A percentile compares a stretch with the other conserved stretches of the same genome.
Evolutionary conservation across 2,113 vertebrate genomes (phyloP).

Genomic region (Dermatemys mawii): DNA sequence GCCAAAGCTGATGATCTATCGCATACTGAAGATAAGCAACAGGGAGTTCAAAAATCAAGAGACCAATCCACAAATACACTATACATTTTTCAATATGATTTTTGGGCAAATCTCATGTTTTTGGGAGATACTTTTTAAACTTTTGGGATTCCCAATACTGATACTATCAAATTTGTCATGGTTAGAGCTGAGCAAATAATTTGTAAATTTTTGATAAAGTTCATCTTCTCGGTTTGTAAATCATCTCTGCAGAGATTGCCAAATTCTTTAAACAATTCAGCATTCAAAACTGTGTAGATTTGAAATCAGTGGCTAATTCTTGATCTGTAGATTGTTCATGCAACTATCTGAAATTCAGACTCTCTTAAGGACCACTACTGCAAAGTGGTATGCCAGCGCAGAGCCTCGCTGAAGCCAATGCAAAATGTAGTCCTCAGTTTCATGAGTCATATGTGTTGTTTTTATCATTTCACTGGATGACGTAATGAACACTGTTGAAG

Average conservation of each 20-base stretch:
- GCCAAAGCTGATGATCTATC: neutral
- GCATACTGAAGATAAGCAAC: neutral
- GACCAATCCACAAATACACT: neutral
- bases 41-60: neutral
- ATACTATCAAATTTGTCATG: neutral
- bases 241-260: neutral
- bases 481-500: neutral
- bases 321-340: neutral
- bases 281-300: fast-evolving
- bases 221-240: neutral
- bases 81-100: neutral
- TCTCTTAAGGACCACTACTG: neutral
- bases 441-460: neutral
- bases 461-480: neutral
- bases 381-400: neutral
- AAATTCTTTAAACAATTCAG: neutral
- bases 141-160: neutral
- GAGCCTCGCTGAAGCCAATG: neutral
- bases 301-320: neutral
- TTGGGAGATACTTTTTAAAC: neutral
- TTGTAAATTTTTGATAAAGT: neutral
- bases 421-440: neutral
- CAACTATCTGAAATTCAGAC: neutral
- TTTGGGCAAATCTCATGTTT: neutral
- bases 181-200: neutral